phyloP scores from a whole-genome alignment of 2,888 invertebrate species.

The Heterodera filipjevi region DNA sequence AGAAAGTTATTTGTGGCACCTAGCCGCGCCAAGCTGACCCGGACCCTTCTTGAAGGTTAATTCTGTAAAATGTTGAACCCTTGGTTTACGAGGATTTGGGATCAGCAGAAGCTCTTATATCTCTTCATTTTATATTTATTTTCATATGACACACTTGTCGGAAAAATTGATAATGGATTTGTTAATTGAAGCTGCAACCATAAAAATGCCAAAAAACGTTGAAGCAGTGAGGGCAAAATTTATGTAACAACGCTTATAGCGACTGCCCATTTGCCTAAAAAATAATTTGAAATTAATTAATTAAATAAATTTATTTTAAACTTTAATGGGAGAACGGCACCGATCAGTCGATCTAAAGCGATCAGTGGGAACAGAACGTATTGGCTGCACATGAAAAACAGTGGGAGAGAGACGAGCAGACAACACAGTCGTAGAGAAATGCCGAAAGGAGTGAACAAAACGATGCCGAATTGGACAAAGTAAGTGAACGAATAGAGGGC shows the following conservation, averaged over 20 bases:
- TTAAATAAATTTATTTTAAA: neutral
- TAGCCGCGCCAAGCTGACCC: too few relatives aligned
- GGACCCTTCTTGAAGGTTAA: too few relatives aligned
- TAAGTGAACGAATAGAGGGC: neutral
- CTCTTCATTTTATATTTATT: too few relatives aligned
- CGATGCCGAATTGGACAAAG: neutral
- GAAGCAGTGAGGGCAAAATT: neutral
- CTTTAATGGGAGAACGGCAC: neutral
- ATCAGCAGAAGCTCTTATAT: too few relatives aligned
- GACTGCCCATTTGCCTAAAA: neutral
- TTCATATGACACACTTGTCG: neutral
- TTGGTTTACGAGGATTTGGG: too few relatives aligned
- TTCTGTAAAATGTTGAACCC: too few relatives aligned
- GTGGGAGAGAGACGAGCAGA: neutral
- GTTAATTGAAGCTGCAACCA: neutral
- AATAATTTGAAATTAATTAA: neutral
- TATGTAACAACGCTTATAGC: neutral
- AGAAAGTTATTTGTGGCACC: too few relatives aligned
- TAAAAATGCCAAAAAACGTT: neutral
- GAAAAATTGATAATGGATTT: neutral
- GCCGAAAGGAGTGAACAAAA: neutral
- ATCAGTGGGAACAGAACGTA: neutral
- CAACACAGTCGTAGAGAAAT: neutral
- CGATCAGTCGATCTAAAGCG: neutral
- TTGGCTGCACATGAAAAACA: neutral